These are phyloP conservation scores for Psittacula echo DNA, from an alignment of 2,797 vertebrate species.

Conservation along the genomic window DNA sequence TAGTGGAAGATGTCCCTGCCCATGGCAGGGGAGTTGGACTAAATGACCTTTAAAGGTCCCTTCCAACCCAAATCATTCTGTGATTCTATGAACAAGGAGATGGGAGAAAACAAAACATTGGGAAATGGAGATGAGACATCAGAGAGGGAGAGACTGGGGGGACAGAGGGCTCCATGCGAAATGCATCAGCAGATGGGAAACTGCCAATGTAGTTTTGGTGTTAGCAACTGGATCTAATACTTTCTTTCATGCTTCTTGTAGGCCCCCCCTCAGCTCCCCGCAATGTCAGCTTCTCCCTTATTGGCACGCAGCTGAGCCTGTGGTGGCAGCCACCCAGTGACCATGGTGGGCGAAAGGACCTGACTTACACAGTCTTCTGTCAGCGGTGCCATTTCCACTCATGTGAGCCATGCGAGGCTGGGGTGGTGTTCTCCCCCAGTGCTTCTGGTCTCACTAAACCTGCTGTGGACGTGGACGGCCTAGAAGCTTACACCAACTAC, in stretches of 20 bases:
- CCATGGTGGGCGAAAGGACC: slow-evolving; percentile 72
- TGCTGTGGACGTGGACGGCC: slow-evolving; percentile 65
- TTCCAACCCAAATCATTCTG: neutral
- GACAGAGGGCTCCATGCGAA: neutral
- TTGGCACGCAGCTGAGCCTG: slow-evolving; percentile 74
- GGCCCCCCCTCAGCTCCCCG: slow-evolving; percentile 76
- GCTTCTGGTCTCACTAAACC: slow-evolving; percentile 52
- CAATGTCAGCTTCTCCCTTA: slow-evolving; percentile 76
- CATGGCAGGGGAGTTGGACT: fast-evolving
- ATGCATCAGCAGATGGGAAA: neutral
- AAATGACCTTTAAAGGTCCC: neutral
- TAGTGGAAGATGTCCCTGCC: neutral
- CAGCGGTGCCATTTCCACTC: slow-evolving; percentile 63
- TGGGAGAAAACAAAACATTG: neutral
- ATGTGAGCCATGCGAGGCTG: slow-evolving; percentile 73
- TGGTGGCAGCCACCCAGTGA: slow-evolving; percentile 76
- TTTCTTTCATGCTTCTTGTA: slow-evolving; percentile 27
- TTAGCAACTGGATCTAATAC: neutral
- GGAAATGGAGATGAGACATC: neutral
- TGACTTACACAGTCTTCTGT: slow-evolving; percentile 76
- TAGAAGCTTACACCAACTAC: slow-evolving; percentile 79
- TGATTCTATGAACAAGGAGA: neutral
- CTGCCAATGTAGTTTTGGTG: neutral
- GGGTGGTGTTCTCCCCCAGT: slow-evolving; percentile 67
- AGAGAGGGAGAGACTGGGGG: neutral